Base-by-base conservation (phyloP, 2,113 vertebrate species). In the Cettia cetti region DNA sequence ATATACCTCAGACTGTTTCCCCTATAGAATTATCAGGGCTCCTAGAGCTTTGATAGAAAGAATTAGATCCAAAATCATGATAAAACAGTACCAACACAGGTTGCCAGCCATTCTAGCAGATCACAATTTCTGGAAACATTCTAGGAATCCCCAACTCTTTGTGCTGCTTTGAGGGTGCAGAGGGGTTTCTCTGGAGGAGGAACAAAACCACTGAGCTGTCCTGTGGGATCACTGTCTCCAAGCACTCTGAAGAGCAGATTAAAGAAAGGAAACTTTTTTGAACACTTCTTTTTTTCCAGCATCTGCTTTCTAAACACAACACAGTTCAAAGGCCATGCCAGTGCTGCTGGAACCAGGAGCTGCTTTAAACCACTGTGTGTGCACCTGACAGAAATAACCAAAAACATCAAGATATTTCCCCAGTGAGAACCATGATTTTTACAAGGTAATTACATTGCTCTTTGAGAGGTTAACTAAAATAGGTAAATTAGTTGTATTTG, bases 401-500 rank as follows among this genome's bases (percentile, higher is more conserved):
- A 70, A 70, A 86, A 7, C 0, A 0, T 33, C 26, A 1, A 7
- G 53, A 14, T 20, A 42, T 77, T 66, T 90, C 52, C 40, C 31
- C 61, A 66, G 33, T 0, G 1, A 74, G 33, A 49, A 35, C 4
- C 0, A 0, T 11, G 37, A 24, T 81, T 92, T 96, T 88, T 30
- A 69, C 59, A 82, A 80, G 27, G 17, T 74, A 86, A 91, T 86
- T 82, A 53, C 61, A 40, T 20, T 37, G 17, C 39, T 94, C 37
- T 65, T 83, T 52, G 35, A 95, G 70, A 94, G 49, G 52, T 70
- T 81, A 90, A 72, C 89, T 66, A 76, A 95, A 94, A 64, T 69
- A 90, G 31, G 76, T 79, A 89, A 95, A 93, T 95, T 81, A 92
- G 86, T 76, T 89, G 44, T 89, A 78, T 56, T 57, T 89, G 76